These are phyloP conservation scores for Rhea pennata DNA, from an alignment of 2,113 vertebrate species.

Conservation along the genomic window DNA sequence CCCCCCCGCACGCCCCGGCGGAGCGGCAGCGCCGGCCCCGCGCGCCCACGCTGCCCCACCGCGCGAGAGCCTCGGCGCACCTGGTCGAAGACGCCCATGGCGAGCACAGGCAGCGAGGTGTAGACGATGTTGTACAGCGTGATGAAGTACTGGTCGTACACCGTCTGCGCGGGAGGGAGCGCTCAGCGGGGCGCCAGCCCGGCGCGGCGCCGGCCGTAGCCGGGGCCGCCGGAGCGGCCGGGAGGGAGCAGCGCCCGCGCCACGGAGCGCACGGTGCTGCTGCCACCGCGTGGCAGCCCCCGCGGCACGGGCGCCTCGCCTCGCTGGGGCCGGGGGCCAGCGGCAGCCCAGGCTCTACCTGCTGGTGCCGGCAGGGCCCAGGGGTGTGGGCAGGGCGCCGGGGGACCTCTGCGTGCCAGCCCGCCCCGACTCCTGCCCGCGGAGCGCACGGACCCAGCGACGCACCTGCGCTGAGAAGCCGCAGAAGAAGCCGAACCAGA, in stretches of 20 bases:
- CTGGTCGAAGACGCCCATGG: conserved; percentile 97
- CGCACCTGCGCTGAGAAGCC: conserved; percentile 94
- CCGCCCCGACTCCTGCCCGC: neutral
- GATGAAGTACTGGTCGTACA: conserved; percentile 97
- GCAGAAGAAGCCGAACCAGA: conserved; percentile 98
- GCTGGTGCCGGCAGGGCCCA: neutral
- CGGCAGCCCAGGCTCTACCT: neutral
- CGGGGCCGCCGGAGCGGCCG: neutral
- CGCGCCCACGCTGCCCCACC: neutral
- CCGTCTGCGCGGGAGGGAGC: conserved; percentile 78
- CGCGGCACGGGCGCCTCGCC: neutral
- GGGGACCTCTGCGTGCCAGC: neutral
- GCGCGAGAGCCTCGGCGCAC: conserved; percentile 51
- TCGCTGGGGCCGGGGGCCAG: accelerated
- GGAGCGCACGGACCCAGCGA: neutral
- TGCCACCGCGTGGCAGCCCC: neutral
- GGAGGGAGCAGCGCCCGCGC: neutral
- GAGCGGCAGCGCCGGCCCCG: neutral
- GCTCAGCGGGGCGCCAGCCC: neutral
- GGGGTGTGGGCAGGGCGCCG: neutral
- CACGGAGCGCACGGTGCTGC: accelerated
- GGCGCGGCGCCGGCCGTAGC: accelerated
- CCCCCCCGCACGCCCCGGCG: neutral
- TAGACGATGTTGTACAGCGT: conserved; percentile 97
- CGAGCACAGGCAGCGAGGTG: conserved; percentile 94